Conservation (phyloP, 1,140 invertebrate species). For the Scaptodrosophila lebanonensis region DNA sequence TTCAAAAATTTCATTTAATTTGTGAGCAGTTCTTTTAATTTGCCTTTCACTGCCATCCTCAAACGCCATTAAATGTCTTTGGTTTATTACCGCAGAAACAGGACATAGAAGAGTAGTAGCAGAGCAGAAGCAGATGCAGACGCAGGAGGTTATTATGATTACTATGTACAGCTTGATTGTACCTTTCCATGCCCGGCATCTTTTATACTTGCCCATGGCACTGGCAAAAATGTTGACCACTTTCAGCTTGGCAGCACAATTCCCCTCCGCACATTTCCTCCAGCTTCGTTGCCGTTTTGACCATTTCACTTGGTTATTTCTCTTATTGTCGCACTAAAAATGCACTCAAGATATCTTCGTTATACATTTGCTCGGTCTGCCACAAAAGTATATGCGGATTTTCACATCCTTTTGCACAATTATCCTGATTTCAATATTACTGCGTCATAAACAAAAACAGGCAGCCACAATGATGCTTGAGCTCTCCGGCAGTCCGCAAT, state of each 20-base stretch:
- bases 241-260: conserved; percentile 66
- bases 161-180: conserved; percentile 56
- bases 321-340: conserved; percentile 59
- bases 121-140: conserved; percentile 32
- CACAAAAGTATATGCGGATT: conserved; percentile 66
- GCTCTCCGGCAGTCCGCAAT: conserved; percentile 15
- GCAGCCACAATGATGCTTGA: conserved; percentile 33
- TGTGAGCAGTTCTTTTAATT: conserved; percentile 42
- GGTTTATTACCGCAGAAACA: conserved; percentile 57
- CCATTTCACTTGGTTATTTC: conserved; percentile 20
- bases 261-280: conserved; percentile 2
- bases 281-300: conserved; percentile 22
- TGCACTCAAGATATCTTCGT: conserved; percentile 64
- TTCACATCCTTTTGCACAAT: conserved; percentile 72
- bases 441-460: conserved; percentile 64
- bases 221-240: conserved; percentile 73
- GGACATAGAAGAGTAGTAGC: conserved; percentile 32
- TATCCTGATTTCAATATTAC: conserved; percentile 73
- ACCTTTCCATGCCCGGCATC: conserved; percentile 36
- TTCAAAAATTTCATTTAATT: conserved; percentile 29
- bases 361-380: conserved; percentile 18
- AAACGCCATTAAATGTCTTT: conserved; percentile 50
- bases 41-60: conserved; percentile 28
- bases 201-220: conserved; percentile 70
- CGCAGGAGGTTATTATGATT: conserved; percentile 64